Base-by-base conservation (phyloP, 2,113 vertebrate genomes). In the Chinchilla lanigera region DNA sequence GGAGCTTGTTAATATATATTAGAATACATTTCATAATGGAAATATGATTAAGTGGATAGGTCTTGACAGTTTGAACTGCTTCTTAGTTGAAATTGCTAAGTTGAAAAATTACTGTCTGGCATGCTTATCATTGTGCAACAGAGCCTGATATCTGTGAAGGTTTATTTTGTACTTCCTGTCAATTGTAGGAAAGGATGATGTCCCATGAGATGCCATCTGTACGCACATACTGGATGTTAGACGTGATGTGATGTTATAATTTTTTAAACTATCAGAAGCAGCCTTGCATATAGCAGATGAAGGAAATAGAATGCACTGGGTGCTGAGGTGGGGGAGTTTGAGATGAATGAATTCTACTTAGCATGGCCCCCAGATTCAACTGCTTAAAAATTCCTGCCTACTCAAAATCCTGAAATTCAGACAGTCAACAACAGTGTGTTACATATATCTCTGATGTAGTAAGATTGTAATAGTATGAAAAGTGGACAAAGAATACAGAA, bases 71-170 rank as follows among this genome's bases (percentile, higher is more conserved):
- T 90, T n/a, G 88, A 97, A 97, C 65, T 86, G 85, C 50, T 97
- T 50, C 63, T 88, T 30, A 75, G 73, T 86, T 90, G 86, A 96
- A 96, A 95, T 93, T 96, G 56, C 78, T 87, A 95, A 96, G 56
- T 95, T 95, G 90, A 97, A 96, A 95, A 96, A 97, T 97, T 83
- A 91, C 88, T 93, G 33, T 87, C 94, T 97, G 95, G 44, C 65
- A 52, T 41, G 81, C 86, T 97, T 97, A 96, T 94, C 90, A 90
- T 95, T 89, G 77, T 93, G 41, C 26, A 50, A 19, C 92, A 97
- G 75, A 97, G 69, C 33, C 93, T 97, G 80, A 54, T 93, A 33
- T 95, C 85, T 95, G 77, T 90, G 92, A 84, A 22, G 81, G 52
- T 65, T 94, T 94, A 92, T 77, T 96, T 86, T 95, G 44, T 19